Conservation (phyloP, 2,113 vertebrate species). For the Oenanthe oenanthe region DNA sequence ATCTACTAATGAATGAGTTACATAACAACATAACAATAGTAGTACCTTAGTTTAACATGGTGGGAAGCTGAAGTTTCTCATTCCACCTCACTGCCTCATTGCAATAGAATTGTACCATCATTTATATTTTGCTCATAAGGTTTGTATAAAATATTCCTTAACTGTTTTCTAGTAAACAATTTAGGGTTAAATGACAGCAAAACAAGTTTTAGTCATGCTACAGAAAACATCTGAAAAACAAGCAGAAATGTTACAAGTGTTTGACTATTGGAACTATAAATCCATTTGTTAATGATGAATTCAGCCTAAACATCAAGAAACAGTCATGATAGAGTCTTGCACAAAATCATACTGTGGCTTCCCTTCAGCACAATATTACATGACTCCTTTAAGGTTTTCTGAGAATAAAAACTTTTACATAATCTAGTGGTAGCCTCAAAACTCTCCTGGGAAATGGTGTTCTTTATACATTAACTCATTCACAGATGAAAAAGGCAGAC, state of each 20-base stretch:
- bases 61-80: not conserved
- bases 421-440: not conserved
- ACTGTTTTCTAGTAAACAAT: not conserved
- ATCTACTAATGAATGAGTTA: not conserved
- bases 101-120: not conserved
- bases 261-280: not conserved
- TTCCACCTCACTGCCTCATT: not conserved
- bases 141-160: not conserved
- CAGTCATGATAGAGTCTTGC: not conserved
- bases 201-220: not conserved
- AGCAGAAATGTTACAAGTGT: not conserved
- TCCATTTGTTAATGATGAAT: not conserved
- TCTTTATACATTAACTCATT: not conserved
- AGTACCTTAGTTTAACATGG: accelerated
- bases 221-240: not conserved
- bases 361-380: not conserved
- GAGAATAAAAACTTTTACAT: not conserved
- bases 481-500: not conserved
- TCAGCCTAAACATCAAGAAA: not conserved
- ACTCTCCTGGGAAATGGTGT: not conserved
- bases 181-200: not conserved
- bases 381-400: not conserved
- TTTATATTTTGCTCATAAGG: not conserved
- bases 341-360: not conserved
- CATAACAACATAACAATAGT: not conserved